A percentile compares a stretch with the other conserved stretches of the same genome.
phyloP scores from a whole-genome alignment of 2,888 invertebrate genomes.

The Eulithis prunata region DNA sequence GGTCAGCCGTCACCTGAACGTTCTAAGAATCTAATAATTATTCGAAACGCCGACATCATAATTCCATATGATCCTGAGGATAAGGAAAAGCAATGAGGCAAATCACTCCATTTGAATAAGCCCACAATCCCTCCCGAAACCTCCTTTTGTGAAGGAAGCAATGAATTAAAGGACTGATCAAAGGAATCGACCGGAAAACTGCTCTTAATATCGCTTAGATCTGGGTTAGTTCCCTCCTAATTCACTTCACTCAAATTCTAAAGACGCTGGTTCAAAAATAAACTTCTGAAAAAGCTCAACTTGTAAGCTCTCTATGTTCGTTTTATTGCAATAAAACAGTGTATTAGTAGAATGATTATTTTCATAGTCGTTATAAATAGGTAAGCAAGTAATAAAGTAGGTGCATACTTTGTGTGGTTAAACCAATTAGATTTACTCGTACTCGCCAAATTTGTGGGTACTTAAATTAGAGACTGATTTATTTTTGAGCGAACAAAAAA shows the following conservation, averaged over 20 bases:
- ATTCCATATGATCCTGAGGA: slow-evolving; percentile 16
- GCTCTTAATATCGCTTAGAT: slow-evolving; percentile 7
- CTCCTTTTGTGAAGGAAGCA: slow-evolving; percentile 24
- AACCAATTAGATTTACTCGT: too few relatives aligned
- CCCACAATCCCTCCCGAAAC: slow-evolving; percentile 14
- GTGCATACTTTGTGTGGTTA: too few relatives aligned
- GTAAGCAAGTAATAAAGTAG: too few relatives aligned
- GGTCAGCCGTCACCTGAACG: too few relatives aligned
- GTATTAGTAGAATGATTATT: too few relatives aligned
- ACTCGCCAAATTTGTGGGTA: too few relatives aligned
- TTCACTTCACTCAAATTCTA: not conserved
- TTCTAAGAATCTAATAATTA: slow-evolving; percentile 12
- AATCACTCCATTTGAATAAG: slow-evolving; percentile 23
- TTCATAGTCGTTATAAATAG: too few relatives aligned
- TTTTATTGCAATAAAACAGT: too few relatives aligned
- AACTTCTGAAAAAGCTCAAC: too few relatives aligned
- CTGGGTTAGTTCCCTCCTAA: not conserved
- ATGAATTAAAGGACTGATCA: slow-evolving; percentile 27
- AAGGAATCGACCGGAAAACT: slow-evolving; percentile 21
- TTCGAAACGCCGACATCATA: slow-evolving; percentile 11
- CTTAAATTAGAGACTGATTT: too few relatives aligned
- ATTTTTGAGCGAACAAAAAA: too few relatives aligned
- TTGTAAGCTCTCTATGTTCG: too few relatives aligned
- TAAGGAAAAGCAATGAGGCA: slow-evolving; percentile 24
- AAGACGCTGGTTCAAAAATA: not conserved